A percentile compares a stretch with the other conserved stretches of the same genome.
Conservation (phyloP, 1,140 invertebrate genomes). For the Trissolcus basalis region DNA sequence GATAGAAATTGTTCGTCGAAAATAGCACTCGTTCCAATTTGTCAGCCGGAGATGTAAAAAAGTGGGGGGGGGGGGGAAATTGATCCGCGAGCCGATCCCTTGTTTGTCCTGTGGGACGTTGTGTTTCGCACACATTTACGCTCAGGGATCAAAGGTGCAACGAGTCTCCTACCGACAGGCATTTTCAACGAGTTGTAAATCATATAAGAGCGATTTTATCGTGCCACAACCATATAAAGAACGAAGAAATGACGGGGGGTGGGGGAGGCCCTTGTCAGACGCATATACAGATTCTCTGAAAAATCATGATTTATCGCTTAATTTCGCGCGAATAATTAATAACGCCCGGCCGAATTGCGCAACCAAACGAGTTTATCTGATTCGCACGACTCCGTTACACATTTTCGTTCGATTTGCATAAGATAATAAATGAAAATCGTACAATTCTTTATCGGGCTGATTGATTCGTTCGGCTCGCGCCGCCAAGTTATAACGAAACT, state of each 20-base stretch:
- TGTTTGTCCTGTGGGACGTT: conserved; percentile 27
- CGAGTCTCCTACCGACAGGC: conserved; percentile 55
- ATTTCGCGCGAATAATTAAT: conserved; percentile 50
- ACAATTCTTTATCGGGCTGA: conserved; percentile 15
- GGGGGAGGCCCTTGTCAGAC: conserved; percentile 7
- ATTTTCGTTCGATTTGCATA: conserved; percentile 25
- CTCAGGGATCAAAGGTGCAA: conserved; percentile 59
- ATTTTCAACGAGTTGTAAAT: conserved; percentile 61
- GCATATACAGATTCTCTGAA: conserved; percentile 12
- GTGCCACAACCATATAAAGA: conserved; percentile 41
- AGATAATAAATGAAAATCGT: conserved; percentile 12
- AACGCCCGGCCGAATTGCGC: conserved; percentile 23
- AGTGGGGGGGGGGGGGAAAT: no score
- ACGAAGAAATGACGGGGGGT: not conserved
- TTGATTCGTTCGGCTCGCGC: conserved; percentile 9
- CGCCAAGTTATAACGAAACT: not conserved
- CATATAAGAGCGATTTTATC: conserved; percentile 57
- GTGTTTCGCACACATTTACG: conserved; percentile 44
- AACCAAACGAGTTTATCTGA: conserved; percentile 39
- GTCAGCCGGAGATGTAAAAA: no score
- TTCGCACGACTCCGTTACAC: conserved; percentile 43
- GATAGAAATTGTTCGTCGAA: no score
- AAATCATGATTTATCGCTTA: conserved; percentile 44
- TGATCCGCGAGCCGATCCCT: conserved; percentile 22
- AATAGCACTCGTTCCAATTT: no score